Evolutionary conservation across 2,888 invertebrate species (phyloP), one percentile per base, ranked within the genome.

Genomic region (Flabesymbios commensalis): DNA sequence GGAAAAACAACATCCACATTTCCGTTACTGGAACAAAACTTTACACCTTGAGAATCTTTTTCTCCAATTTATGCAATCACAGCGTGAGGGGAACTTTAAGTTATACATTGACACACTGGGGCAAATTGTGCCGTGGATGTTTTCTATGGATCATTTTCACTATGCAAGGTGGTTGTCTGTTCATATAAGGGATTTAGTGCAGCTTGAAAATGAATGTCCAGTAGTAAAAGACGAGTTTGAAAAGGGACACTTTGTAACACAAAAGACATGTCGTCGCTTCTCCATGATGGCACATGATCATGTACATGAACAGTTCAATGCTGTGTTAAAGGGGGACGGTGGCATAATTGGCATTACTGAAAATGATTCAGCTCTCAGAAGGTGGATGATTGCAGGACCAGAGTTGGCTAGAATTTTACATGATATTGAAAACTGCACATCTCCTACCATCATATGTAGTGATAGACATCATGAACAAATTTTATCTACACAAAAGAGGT

Each of bases 201-300:
- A 26, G 14, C 49, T 49, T 7, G 29, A 10, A 22, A 45, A 45
- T 7, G 14, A 22, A 10, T 45, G 45, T 22, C 45, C 45, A 45
- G 22, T 7, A 10, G 22, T 45, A 7, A 19, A 22, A 14, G 22
- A 24, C 22, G 45, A 45, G 45, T 45, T 45, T 10, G 7, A 22
- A 45, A 45, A 10, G 22, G 22, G 45, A 17, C 10, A 45, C 14
- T 45, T 45, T 45, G 45, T 45, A 7, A 45, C 45, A 17, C 45
- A 45, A 19, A 45, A 45, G 19, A 45, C 45, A 19, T 14, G 10
- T n/a, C 54, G 22, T 54, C n/a, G 22, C 19, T 54, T 54, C 45
- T 54, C 54, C 19, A 54, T 14, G 19, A 17, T 54, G 17, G 54
- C 54, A 19, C 36, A 42, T 19, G 54, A 54, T 45, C 54, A 54